phyloP scores from a whole-genome alignment of 2,797 vertebrate genomes.

The Trichosurus vulpecula region DNA sequence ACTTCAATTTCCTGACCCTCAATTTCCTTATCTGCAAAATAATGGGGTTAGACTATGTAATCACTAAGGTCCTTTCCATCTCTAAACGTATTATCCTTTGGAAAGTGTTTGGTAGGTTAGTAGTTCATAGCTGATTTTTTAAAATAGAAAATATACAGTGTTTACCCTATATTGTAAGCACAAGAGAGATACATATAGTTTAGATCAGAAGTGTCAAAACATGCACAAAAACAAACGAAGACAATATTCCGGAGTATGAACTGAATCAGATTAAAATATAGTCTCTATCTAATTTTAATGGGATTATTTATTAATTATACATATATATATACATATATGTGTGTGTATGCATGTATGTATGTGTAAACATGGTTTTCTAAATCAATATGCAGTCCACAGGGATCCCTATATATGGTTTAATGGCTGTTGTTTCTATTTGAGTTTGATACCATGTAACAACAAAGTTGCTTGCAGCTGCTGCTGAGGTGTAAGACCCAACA shows the following conservation, averaged over 20 bases:
- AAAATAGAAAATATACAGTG: not conserved
- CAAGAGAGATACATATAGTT: not conserved
- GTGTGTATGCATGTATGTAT: no score
- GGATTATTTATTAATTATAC: no score
- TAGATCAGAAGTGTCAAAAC: not conserved
- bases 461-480: no score
- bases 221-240: not conserved
- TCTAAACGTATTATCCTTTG: not conserved
- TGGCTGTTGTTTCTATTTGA: not conserved
- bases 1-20: not conserved
- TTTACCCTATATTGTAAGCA: not conserved
- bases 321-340: no score
- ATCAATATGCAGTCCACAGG: not conserved
- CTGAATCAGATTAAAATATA: not conserved
- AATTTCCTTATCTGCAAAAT: not conserved
- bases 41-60: not conserved
- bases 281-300: no score
- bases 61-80: not conserved
- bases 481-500: no score
- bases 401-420: not conserved
- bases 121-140: no score
- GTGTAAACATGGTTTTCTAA: no score
- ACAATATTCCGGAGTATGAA: not conserved
- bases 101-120: no score
- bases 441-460: no score